Base-by-base conservation (phyloP, 2,888 invertebrate species). In the Calameuta idolon region DNA sequence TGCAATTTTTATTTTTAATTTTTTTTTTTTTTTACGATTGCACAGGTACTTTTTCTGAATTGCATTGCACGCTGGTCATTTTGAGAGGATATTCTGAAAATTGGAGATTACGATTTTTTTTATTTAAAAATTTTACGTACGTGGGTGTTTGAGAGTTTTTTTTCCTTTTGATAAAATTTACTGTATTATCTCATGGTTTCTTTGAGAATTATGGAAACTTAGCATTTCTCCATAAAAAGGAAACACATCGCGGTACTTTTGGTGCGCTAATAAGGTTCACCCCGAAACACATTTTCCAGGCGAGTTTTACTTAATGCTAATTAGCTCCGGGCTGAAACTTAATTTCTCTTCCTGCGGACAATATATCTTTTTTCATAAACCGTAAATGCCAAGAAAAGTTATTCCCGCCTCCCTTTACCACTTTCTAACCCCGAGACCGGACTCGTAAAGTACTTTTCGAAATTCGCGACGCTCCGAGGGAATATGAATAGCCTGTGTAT, bases 251-350 rank as follows among this genome's bases (percentile, higher is more conserved):
- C 34, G 69, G 68, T 35, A 23, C 34, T 75, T 40, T 75, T 55
- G 34, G 75, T 77, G 71, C 71, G 77, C 77, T 77, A 77, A 77
- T 77, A 77, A 77, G 75, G 69, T 37, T 77, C 75, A 74, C 74
- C 69, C 79, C 75, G 79, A 75, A 79, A 81, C 76, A 55, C 23
- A 79, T 76, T 79, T 79, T 78, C 76, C 77, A 79, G 71, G 73
- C 74, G 77, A 76, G 79, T 79, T 81, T 79, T 73, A 69, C 79
- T 79, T 77, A 76, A 79, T 81, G 79, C 76, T 81, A 80, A 78
- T 81, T 78, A 75, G 37, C 78, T 80, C 74, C 73, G 68, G 69
- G 40, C 71, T 77, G 35, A n/a, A 77, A 75, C 75, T 77, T 77
- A 77, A 77, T 77, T 77, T 77, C 75, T 75, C 75, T 77, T 77